Percentiles rank a stretch among this genome's conserved stretches.
Evolutionary conservation across 1,140 invertebrate genomes (phyloP).

Genomic region (Drosophila subobscura): DNA sequence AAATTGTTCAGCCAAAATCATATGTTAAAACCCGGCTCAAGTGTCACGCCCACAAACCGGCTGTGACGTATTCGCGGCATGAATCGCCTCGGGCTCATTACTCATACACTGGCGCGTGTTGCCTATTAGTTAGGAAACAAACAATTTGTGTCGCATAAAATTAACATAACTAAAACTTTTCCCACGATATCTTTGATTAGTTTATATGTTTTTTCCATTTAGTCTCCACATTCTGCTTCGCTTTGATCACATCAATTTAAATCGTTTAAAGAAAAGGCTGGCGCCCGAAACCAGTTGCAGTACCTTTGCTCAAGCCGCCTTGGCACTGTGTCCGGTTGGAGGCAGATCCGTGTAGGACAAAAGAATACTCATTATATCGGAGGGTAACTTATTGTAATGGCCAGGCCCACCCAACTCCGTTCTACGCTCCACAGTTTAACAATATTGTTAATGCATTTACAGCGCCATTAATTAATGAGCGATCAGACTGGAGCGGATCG

Average conservation of each 20-base stretch:
- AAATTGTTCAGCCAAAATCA: constrained; percentile 44
- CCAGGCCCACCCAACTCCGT: constrained; percentile 45
- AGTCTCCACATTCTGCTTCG: constrained; percentile 26
- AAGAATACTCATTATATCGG: constrained; percentile 56
- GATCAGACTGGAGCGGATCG: constrained; percentile 11
- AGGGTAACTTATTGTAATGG: constrained; percentile 42
- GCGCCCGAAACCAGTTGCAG: constrained; percentile 60
- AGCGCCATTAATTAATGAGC: constrained; percentile 69
- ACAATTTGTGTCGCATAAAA: constrained; percentile 59
- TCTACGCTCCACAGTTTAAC: constrained; percentile 62
- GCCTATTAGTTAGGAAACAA: constrained; percentile 57
- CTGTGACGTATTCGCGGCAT: constrained; percentile 56
- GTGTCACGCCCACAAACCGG: constrained; percentile 64
- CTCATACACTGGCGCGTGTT: constrained; percentile 73
- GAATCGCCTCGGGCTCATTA: constrained; percentile 42
- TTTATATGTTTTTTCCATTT: constrained; percentile 16
- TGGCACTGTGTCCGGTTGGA: constrained; percentile 65
- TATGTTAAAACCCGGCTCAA: constrained; percentile 36
- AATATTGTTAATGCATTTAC: constrained; percentile 66
- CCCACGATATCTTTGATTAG: constrained; percentile 55
- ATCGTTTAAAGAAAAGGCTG: constrained; percentile 7
- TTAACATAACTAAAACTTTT: constrained; percentile 66
- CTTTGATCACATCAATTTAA: constrained; percentile 27
- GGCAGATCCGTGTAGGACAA: constrained; percentile 43
- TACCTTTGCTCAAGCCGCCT: constrained; percentile 1